phyloP scores from a whole-genome alignment of 2,888 invertebrate species.

The Calameuta pallipes region DNA sequence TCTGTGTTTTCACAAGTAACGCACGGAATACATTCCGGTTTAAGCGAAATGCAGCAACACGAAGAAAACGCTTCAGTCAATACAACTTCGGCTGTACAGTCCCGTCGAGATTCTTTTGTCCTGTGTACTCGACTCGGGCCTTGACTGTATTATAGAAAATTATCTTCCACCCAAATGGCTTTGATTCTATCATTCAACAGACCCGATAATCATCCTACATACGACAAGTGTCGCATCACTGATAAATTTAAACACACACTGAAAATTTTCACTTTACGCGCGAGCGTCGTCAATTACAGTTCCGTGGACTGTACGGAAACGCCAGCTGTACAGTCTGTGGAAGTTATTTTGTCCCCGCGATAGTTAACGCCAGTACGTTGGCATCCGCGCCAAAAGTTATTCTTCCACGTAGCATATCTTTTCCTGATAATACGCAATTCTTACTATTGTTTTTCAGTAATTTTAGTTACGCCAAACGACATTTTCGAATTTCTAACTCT shows the following conservation, averaged over 20 bases:
- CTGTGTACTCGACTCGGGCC: not conserved
- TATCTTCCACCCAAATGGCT: not conserved
- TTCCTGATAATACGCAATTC: not conserved
- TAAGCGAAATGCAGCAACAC: slow-evolving; percentile 25
- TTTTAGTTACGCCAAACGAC: not conserved
- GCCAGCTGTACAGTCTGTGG: slow-evolving; percentile 35
- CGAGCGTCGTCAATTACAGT: slow-evolving; percentile 43
- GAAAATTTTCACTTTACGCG: not conserved
- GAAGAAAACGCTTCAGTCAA: slow-evolving; percentile 46
- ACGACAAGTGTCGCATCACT: not conserved
- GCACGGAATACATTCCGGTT: slow-evolving; percentile 13
- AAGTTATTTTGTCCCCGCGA: slow-evolving; percentile 28
- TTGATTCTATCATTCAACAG: not conserved
- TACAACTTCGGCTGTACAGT: slow-evolving; percentile 55
- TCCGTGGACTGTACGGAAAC: slow-evolving; percentile 40
- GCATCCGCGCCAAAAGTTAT: slow-evolving; percentile 22
- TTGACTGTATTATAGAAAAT: not conserved
- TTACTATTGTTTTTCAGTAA: not conserved
- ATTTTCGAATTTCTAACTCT: not conserved
- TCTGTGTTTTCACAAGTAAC: not conserved
- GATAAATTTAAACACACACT: not conserved
- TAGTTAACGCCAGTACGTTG: slow-evolving; percentile 2
- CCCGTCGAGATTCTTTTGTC: slow-evolving; percentile 51
- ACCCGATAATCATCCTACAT: not conserved
- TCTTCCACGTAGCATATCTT: not conserved